Base-by-base conservation (phyloP, 2,113 vertebrate species). In the Crocuta crocuta region DNA sequence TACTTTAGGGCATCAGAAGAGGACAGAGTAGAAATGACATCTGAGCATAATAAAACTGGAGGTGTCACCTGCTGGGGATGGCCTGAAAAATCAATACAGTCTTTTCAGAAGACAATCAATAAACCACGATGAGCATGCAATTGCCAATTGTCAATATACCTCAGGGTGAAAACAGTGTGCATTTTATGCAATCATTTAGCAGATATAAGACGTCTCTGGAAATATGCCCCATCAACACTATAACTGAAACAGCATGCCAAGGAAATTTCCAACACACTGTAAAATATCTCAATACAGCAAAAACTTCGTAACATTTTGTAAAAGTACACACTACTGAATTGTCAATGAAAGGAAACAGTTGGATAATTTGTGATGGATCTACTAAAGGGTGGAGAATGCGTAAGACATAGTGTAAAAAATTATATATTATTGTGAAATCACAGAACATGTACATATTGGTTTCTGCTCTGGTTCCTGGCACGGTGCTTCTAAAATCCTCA, bases 1-100 rank as follows among this genome's bases (percentile, higher is more conserved):
- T 83, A 94, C 35, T 43, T n/a, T 16, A 65, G n/a, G 19, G 0
- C 12, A 21, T 43, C 12, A 31, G 23, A 35, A 43, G 84, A 86
- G 28, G 50, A 81, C 19, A 82, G 2, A 58, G 31, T 48, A 10
- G 58, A 65, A 35, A 17, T 53, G 91, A 95, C 84, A 86, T 87
- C 68, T 73, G 68, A 58, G 16, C 10, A 11, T 79, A 79, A 11
- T 79, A 79, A 94, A 61, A 35, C 28, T 19, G 53, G 33, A 23
- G 26, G 45, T 13, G 13, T 66, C 83, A 78, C 63, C 65, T 58
- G 48, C 35, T 86, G 79, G 50, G 79, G 39, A 23, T 92, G 61
- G 95, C 74, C 17, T 15, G 31, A 95, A 92, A 92, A 95, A 96
- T 66, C 84, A 71, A 33, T 85, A 17, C 21, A 70, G 58, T 80